Base-by-base conservation (phyloP, 2,113 vertebrate genomes). In the Copsychus sechellarum region DNA sequence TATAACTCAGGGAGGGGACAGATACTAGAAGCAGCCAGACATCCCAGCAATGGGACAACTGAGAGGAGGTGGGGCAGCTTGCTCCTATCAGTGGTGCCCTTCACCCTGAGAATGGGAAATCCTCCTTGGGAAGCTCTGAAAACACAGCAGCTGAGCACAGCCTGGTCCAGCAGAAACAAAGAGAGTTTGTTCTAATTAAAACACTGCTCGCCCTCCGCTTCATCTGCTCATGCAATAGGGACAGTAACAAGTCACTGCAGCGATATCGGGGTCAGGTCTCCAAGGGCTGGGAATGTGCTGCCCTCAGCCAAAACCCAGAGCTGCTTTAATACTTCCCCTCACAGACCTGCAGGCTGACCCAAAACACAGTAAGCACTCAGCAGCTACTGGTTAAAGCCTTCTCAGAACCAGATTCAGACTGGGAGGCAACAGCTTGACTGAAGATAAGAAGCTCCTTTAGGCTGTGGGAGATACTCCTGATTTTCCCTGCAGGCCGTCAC, bases 121-220 rank as follows among this genome's bases (percentile, higher is more conserved):
- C 42, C 54, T 82, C 51, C 50, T 67, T 2, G 22, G 58, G 50
- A 80, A 90, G 62, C 61, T 62, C 78, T 38, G 61, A 64, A 56
- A 31, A 40, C 1, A 10, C 43, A 71, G 53, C 45, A 48, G 76
- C 61, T 21, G 51, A 88, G 43, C 9, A 0, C 20, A 45, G 40
- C 29, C 40, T 34, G 36, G 31, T 72, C 73, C 26, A 18, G 56
- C 43, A 56, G 57, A 87, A 93, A n/a, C 13, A 29, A 92, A 36
- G 5, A 12, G 11, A 28, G 16, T 31, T 67, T 23, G 34, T 48
- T 66, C 67, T 64, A 73, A 66, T 81, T 81, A 70, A 86, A 82
- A 29, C 12, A 25, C 21, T 42, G 18, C 22, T 47, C 0, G 0
- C 29, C 26, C 57, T 86, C 45, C 0, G 0, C 45, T 66, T 61